Evolutionary conservation across 2,113 vertebrate species (phyloP), one percentile per base, ranked within the genome.

Genomic region (Cyphomyrus plagiostoma): DNA sequence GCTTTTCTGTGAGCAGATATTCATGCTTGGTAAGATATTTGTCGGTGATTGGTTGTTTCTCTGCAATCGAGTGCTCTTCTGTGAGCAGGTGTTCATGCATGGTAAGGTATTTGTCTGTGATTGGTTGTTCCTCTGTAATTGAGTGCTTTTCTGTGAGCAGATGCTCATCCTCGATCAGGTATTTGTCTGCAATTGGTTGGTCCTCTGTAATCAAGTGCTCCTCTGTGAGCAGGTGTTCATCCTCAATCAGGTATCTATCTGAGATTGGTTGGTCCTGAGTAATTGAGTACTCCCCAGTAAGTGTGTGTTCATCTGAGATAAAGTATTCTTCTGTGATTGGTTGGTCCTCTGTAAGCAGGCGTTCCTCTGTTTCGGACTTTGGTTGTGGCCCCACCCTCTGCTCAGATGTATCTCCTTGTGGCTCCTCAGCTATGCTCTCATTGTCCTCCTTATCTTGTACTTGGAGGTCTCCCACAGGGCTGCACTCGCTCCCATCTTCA

Each of bases 401-500:
- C 39, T 86, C 53, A 45, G 89, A 26, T 46, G 23, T 56, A 62
- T 56, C 10, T 86, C 2, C 7, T 50, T 83, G 56, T 86, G 82
- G 87, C 91, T 91, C 91, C 1, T 4, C 82, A 45, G 49, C 82
- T 49, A 89, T 82, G 35, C 88, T 77, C 89, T 91, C 86, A 4
- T 74, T 89, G 70, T 93, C 89, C 42, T 23, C 62, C 90, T 88
- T 86, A 49, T 17, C 48, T 19, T 85, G 8, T 5, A 42, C 77
- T 39, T 83, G 89, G 35, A 84, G 9, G n/a, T 45, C 19, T 82
- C 21, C 48, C 17, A 56, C 77, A 30, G 23, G 26, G 9, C 30
- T 85, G 30, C 91, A 70, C 46, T 85, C 90, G 49, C 42, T 56
- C 87, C 93, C 83, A 50, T 77, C 39, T 66, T 89, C 58, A 35